Percentiles rank a stretch among this genome's conserved stretches.
Conservation (phyloP, 2,797 vertebrate species). For the Cynodonichthys magdalenae region DNA sequence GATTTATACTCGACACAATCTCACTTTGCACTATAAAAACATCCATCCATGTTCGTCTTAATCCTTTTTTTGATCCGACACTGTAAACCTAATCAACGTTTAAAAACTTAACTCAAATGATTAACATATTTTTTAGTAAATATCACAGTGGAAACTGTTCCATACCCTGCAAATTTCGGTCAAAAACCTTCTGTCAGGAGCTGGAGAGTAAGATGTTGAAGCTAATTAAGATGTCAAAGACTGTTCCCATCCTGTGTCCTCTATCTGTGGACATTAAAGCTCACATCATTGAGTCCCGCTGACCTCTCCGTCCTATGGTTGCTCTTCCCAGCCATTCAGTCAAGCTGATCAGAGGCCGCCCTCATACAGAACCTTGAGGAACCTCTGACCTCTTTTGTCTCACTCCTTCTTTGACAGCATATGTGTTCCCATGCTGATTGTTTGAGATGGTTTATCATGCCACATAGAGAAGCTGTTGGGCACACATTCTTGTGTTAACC, state of each 20-base stretch:
- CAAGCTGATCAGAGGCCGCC: conserved; percentile 78
- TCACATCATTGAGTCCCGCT: conserved; percentile 82
- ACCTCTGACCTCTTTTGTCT: conserved; percentile 78
- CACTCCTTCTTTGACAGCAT: conserved; percentile 68
- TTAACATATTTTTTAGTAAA: conserved; percentile 1
- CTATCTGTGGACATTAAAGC: conserved; percentile 84
- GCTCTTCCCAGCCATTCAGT: conserved; percentile 77
- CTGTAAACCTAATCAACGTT: background rate
- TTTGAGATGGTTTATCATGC: conserved; percentile 77
- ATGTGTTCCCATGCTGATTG: conserved; percentile 82
- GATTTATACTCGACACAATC: background rate
- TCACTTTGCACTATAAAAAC: background rate
- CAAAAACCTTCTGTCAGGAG: conserved; percentile 61
- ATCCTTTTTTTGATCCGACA: background rate
- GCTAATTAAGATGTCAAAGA: conserved; percentile 85
- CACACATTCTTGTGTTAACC: conserved; percentile 72
- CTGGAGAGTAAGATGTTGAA: conserved; percentile 69
- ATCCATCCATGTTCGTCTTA: background rate
- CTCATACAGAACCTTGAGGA: conserved; percentile 74
- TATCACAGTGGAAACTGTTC: conserved; percentile 39
- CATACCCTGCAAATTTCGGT: conserved; percentile 9
- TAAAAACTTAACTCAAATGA: background rate
- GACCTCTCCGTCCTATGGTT: conserved; percentile 77
- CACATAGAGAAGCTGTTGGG: conserved; percentile 70
- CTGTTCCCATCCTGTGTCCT: conserved; percentile 65